A percentile compares a stretch with the other conserved stretches of the same genome.
These are phyloP conservation scores for Chelonus formosanus DNA, from an alignment of 2,888 invertebrate genomes.

Conservation along the genomic window DNA sequence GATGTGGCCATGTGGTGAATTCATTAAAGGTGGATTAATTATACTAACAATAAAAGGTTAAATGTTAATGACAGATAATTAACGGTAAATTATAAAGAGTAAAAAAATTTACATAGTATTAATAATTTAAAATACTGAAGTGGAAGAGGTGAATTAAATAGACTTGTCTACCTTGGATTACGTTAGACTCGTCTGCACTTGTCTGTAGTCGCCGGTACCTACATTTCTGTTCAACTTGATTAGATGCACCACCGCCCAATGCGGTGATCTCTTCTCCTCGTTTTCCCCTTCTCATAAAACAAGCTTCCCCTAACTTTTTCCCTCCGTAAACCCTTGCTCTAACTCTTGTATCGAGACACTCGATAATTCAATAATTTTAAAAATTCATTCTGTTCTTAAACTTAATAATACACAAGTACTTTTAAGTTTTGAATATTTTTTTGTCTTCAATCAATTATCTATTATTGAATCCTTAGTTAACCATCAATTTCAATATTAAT, in stretches of 20 bases:
- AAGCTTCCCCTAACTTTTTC: background rate
- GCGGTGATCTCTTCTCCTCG: conserved; percentile 44
- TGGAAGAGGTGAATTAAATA: conserved; percentile 16
- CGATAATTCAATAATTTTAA: conserved; percentile 39
- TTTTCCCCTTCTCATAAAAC: background rate
- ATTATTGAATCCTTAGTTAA: too few species aligned
- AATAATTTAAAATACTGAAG: too few species aligned
- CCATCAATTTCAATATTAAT: too few species aligned
- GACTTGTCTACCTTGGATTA: background rate
- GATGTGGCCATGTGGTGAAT: too few species aligned
- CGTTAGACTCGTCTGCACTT: conserved; percentile 32
- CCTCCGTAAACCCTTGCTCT: conserved; percentile 20
- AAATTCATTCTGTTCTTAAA: background rate
- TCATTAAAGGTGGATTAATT: too few species aligned
- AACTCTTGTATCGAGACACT: conserved; percentile 13
- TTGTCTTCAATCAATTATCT: too few species aligned
- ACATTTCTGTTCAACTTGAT: conserved; percentile 25
- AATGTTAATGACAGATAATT: too few species aligned
- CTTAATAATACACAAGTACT: conserved; percentile 3
- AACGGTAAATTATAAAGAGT: too few species aligned
- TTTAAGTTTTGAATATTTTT: background rate
- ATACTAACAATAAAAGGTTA: too few species aligned
- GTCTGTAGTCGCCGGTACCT: conserved; percentile 2
- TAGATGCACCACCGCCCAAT: conserved; percentile 47
- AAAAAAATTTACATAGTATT: background rate